Evolutionary conservation across 2,888 invertebrate genomes (phyloP).

Genomic region (Tyria jacobaeae): DNA sequence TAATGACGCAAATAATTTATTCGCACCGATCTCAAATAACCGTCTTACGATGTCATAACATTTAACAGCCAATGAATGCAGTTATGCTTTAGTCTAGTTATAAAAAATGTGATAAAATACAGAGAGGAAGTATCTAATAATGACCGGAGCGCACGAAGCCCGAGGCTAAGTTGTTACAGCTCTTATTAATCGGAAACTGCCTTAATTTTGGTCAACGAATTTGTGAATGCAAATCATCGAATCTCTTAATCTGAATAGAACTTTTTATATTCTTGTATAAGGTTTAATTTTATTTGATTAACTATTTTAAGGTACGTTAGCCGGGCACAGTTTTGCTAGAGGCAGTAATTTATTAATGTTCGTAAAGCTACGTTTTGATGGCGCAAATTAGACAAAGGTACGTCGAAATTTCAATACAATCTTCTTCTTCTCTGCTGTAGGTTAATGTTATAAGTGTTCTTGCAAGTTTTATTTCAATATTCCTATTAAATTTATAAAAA

Average conservation of each 20-base stretch:
- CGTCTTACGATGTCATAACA: constrained; percentile 51
- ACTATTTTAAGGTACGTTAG: constrained; percentile 65
- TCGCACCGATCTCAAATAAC: constrained; percentile 23
- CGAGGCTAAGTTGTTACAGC: constrained; percentile 75
- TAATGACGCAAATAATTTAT: constrained; percentile 44
- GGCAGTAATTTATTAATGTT: constrained; percentile 82
- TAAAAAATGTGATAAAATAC: constrained; percentile 55
- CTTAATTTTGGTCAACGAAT: constrained; percentile 83
- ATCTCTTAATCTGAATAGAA: constrained; percentile 34
- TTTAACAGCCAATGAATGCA: constrained; percentile 54
- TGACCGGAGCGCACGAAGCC: constrained; percentile 65
- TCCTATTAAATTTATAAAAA: no score
- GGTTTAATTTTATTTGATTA: constrained; percentile 30
- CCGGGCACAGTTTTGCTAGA: constrained; percentile 78
- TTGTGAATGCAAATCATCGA: constrained; percentile 76
- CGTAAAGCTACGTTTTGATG: constrained; percentile 74
- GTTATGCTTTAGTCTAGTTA: constrained; percentile 43
- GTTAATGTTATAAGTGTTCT: constrained; percentile 22
- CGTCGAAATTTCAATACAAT: constrained; percentile 70
- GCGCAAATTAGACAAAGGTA: constrained; percentile 77
- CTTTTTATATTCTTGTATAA: constrained; percentile 37
- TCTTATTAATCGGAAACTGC: constrained; percentile 79
- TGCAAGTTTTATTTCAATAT: constrained; percentile 27
- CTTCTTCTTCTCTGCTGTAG: constrained; percentile 67
- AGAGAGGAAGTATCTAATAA: constrained; percentile 73